Percentiles rank a stretch among this genome's conserved stretches.
phyloP scores from a whole-genome alignment of 2,888 invertebrate species.

The Sarcophaga caerulescens region DNA sequence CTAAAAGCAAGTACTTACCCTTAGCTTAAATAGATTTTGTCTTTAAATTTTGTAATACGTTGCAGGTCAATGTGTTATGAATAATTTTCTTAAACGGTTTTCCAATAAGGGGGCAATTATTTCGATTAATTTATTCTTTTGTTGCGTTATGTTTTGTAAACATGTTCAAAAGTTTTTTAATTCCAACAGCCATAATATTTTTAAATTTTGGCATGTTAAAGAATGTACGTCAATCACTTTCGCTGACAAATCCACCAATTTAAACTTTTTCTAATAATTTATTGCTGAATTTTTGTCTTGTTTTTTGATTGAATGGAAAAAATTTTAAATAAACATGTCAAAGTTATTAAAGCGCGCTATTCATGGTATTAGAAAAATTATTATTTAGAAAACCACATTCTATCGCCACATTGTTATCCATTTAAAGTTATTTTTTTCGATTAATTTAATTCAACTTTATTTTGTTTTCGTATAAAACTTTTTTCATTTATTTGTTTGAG shows the following conservation, averaged over 20 bases:
- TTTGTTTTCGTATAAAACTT: slow-evolving; percentile 18
- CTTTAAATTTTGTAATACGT: too few species aligned
- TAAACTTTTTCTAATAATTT: background rate
- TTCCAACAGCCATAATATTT: too few species aligned
- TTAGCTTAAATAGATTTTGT: too few species aligned
- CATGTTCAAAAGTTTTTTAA: too few species aligned
- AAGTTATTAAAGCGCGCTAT: background rate
- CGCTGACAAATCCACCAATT: background rate
- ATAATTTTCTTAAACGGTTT: too few species aligned
- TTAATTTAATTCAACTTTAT: slow-evolving; percentile 64
- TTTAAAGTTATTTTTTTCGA: slow-evolving; percentile 2
- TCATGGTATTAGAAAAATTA: background rate
- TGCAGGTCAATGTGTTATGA: too few species aligned
- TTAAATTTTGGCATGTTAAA: too few species aligned
- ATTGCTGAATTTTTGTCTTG: background rate
- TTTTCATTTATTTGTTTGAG: background rate
- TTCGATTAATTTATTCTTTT: too few species aligned
- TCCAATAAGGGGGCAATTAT: too few species aligned
- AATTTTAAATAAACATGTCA: background rate
- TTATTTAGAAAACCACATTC: background rate
- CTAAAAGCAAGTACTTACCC: too few species aligned
- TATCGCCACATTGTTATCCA: slow-evolving; percentile 6
- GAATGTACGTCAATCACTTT: too few species aligned
- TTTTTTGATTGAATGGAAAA: background rate
- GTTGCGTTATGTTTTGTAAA: too few species aligned